A percentile compares a stretch with the other conserved stretches of the same genome.
Evolutionary conservation across 2,888 invertebrate genomes (phyloP).

Genomic region (Andrena camellia): DNA sequence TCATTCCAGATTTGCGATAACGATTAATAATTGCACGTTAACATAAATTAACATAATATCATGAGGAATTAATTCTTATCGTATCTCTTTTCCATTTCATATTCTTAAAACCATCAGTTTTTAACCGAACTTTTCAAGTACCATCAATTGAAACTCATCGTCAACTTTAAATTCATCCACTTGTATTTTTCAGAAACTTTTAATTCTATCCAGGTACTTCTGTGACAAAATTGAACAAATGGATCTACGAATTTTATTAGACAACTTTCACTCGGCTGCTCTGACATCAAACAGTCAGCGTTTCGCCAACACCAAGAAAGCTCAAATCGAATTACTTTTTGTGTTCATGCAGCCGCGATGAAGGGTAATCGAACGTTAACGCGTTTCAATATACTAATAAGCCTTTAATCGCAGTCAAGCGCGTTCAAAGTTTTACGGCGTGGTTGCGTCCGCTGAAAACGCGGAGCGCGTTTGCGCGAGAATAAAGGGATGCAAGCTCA

Average conservation of each 20-base stretch:
- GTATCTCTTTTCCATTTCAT: neutral
- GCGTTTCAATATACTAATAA: conserved; percentile 31
- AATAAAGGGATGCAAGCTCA: conserved; percentile 12
- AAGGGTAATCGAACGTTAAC: conserved; percentile 38
- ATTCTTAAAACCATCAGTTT: neutral
- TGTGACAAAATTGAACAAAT: neutral
- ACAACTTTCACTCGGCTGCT: neutral
- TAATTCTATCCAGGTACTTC: too few species aligned
- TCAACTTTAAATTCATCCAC: neutral
- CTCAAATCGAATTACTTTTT: conserved; percentile 11
- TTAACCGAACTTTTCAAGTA: neutral
- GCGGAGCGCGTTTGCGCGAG: conserved; percentile 1
- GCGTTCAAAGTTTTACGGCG: conserved; percentile 28
- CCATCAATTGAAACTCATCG: neutral
- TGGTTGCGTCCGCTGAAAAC: conserved; percentile 8
- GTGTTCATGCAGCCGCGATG: conserved; percentile 9
- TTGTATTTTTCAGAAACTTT: neutral
- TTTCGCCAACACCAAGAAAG: neutral
- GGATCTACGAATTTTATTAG: neutral
- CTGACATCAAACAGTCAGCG: neutral
- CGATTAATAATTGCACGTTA: neutral
- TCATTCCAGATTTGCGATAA: neutral
- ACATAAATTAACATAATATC: neutral
- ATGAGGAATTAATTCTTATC: neutral
- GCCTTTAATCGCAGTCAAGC: conserved; percentile 27